phyloP scores from a whole-genome alignment of 1,140 invertebrate genomes.

The Saxidomus purpurata region DNA sequence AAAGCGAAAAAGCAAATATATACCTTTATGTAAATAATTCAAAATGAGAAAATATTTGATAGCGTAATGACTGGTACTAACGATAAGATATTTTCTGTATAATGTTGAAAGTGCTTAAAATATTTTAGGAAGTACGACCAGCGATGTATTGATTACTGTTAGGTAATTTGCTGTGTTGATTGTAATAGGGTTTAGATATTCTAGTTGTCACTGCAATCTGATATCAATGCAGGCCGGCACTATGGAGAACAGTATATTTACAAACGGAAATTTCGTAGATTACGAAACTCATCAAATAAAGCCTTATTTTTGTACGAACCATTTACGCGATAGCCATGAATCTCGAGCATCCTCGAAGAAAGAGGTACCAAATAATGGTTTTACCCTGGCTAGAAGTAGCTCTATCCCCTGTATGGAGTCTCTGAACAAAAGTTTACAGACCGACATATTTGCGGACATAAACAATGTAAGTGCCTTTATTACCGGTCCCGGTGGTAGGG shows the following conservation, averaged over 20 bases:
- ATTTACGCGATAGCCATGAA: not conserved
- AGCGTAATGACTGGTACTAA: not conserved
- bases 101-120: too few relatives aligned
- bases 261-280: not conserved
- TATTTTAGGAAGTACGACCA: too few relatives aligned
- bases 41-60: not conserved
- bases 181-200: too few relatives aligned
- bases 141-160: too few relatives aligned
- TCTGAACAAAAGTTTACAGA: not conserved
- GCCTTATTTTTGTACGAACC: not conserved
- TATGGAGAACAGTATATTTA: constrained; percentile 18
- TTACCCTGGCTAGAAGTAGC: not conserved
- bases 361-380: not conserved
- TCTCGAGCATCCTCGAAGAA: not conserved
- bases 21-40: constrained; percentile 25
- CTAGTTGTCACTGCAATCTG: not conserved
- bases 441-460: constrained; percentile 45
- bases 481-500: not conserved
- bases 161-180: too few relatives aligned
- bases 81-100: not conserved
- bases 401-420: not conserved
- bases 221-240: not conserved
- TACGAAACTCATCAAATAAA: not conserved
- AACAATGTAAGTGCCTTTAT: constrained; percentile 59
- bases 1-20: constrained; percentile 26